Conservation (phyloP, 2,888 invertebrate genomes). For the Perizoma affinitatum region DNA sequence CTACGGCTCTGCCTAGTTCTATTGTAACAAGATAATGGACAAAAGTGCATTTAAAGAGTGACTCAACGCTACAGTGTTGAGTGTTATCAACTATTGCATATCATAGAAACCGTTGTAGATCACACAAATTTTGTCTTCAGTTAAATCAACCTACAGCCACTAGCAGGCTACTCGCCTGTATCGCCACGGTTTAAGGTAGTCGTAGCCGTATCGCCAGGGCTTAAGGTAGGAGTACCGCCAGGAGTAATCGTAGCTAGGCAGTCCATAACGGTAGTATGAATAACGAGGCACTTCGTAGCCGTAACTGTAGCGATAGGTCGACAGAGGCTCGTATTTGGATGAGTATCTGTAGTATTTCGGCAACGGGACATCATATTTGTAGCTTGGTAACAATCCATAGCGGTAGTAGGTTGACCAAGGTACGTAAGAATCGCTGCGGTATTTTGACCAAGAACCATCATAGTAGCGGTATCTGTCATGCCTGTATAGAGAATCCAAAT, state of each 20-base stretch:
- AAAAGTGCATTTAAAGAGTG: too few relatives aligned
- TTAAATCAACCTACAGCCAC: constrained; percentile 16
- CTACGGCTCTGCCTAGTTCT: too few relatives aligned
- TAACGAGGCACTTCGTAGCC: constrained; percentile 18
- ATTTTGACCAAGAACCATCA: constrained; percentile 24
- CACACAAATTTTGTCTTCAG: constrained; percentile 14
- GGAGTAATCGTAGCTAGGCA: constrained; percentile 26
- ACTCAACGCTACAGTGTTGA: too few relatives aligned
- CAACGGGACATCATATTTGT: constrained; percentile 23
- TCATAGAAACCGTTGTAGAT: constrained; percentile 2
- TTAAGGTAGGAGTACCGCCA: constrained; percentile 11
- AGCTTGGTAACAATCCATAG: constrained; percentile 20
- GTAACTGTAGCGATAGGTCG: constrained; percentile 19
- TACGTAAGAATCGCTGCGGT: constrained; percentile 27
- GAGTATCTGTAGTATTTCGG: constrained; percentile 12
- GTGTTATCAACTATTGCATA: not conserved
- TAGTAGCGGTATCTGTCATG: constrained; percentile 36
- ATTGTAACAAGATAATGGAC: too few relatives aligned
- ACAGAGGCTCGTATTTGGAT: constrained; percentile 23
- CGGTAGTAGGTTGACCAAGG: constrained; percentile 29
- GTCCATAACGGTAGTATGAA: constrained; percentile 22
- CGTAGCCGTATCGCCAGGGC: constrained; percentile 22
- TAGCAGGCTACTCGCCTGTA: constrained; percentile 27
- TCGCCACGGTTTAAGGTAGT: constrained; percentile 20
- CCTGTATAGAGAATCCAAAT: constrained; percentile 67